Conservation (phyloP, 2,797 vertebrate genomes). For the Danio choprae region DNA sequence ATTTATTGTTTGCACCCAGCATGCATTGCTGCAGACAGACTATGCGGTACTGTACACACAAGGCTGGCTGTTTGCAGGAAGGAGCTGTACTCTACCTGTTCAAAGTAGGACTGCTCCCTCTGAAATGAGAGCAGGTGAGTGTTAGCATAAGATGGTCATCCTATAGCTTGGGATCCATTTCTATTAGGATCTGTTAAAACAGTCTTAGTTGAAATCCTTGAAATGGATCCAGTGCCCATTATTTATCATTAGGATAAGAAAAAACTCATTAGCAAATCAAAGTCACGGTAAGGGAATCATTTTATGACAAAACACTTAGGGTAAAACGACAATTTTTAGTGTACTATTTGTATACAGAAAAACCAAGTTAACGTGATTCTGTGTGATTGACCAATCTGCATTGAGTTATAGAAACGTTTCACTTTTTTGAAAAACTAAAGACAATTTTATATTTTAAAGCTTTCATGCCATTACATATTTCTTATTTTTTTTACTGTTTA, state of each 20-base stretch:
- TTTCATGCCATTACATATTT: no score
- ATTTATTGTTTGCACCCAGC: slow-evolving; percentile 63
- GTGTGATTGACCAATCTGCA: slow-evolving; percentile 34
- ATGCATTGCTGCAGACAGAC: slow-evolving; percentile 74
- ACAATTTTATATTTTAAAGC: not conserved
- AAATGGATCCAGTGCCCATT: slow-evolving; percentile 42
- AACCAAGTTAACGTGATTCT: slow-evolving; percentile 28
- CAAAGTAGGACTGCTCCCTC: slow-evolving; percentile 82
- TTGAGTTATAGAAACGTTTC: not conserved
- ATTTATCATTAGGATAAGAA: slow-evolving; percentile 56
- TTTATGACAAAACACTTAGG: not conserved
- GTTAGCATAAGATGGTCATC: slow-evolving; percentile 71
- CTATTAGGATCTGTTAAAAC: slow-evolving; percentile 5
- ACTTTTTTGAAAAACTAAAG: not conserved
- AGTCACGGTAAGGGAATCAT: not conserved
- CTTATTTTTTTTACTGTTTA: no score
- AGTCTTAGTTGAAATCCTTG: not conserved
- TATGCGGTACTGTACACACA: slow-evolving; percentile 55
- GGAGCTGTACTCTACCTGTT: slow-evolving; percentile 84
- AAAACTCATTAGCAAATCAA: slow-evolving; percentile 13
- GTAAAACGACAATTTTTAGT: not conserved
- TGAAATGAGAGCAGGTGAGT: slow-evolving; percentile 82
- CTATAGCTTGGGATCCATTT: slow-evolving; percentile 16
- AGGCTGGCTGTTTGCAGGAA: slow-evolving; percentile 67
- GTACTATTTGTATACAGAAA: slow-evolving; percentile 57